A percentile compares a stretch with the other conserved stretches of the same genome.
Evolutionary conservation across 2,113 vertebrate genomes (phyloP).

Genomic region (Ramphastos sulfuratus): DNA sequence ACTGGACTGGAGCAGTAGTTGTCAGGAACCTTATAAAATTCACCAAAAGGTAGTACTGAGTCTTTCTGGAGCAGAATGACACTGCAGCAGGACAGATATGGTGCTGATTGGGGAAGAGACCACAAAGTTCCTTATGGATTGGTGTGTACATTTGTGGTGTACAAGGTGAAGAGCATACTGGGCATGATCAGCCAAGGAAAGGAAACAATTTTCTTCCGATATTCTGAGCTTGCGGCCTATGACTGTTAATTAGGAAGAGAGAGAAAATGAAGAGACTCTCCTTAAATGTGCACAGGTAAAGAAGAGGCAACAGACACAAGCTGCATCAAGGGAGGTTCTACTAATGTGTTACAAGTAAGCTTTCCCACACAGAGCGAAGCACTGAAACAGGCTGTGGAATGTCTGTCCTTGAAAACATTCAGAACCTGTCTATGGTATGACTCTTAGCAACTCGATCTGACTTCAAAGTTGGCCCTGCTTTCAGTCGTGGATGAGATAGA

Average conservation of each 20-base stretch:
- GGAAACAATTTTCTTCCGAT: neutral
- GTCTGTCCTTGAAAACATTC: neutral
- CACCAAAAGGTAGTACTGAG: neutral
- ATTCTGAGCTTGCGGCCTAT: neutral
- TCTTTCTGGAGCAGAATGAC: rapidly evolving
- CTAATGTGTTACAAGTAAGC: neutral
- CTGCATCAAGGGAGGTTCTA: neutral
- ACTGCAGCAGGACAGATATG: neutral
- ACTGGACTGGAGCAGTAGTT: neutral
- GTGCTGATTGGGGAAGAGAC: neutral
- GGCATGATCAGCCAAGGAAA: neutral
- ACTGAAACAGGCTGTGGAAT: neutral
- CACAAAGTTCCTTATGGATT: neutral
- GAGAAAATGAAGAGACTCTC: neutral
- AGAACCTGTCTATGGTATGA: neutral
- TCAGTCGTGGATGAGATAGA: neutral
- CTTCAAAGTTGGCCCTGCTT: slow-evolving; percentile 32
- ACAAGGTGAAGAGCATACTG: neutral
- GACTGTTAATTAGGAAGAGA: neutral
- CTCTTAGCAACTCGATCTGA: slow-evolving; percentile 5
- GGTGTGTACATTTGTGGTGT: neutral
- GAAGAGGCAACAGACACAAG: neutral
- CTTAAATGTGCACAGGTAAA: neutral
- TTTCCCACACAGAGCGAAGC: neutral
- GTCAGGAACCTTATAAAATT: neutral